Evolutionary conservation across 2,797 vertebrate genomes (phyloP), one percentile per base, ranked within the genome.

Genomic region (Mormyrops attenuatus): DNA sequence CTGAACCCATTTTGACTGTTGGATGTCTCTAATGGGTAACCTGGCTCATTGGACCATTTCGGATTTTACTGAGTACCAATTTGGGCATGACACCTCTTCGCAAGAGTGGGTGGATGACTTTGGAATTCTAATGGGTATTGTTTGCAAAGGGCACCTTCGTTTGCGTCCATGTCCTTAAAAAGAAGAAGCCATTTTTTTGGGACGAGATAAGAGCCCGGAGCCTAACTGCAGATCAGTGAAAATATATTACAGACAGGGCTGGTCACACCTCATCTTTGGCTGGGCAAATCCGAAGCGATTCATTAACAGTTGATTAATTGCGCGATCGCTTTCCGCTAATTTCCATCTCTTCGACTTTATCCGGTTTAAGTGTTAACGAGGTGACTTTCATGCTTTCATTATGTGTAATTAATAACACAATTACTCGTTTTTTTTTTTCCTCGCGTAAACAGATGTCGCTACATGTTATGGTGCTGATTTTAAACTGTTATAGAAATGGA

Each of bases 81-180:
- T 82, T 55, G 60, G n/a, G 82, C 66, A 30, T 26, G 22, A 69
- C 77, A 80, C 52, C 44, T 89, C 77, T 20, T 38, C 30, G 2
- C 53, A 82, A 85, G 85, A 89, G 91, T 90, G 91, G 90, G 92
- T 91, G 57, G 86, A 77, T 91, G 92, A 91, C 91, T 91, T 92
- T 90, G 89, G 89, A 89, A 92, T 91, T 91, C 92, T 91, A 89
- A 90, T 92, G 92, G 92, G 92, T 90, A 90, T 93, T 92, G 91
- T 93, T 94, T 93, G 90, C 90, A 92, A 93, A 93, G 93, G 92
- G 91, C 93, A 94, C 94, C 93, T 94, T 93, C 89, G 90, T 93
- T 93, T 92, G 90, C 88, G 63, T 22, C 85, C 77, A 88, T 92
- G 55, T 89, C 85, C 91, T 91, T 90, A 87, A 87, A 86, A 92